Percentiles rank a stretch among this genome's conserved stretches.
phyloP scores from a whole-genome alignment of 2,888 invertebrate species.

The Diaphora mendica region DNA sequence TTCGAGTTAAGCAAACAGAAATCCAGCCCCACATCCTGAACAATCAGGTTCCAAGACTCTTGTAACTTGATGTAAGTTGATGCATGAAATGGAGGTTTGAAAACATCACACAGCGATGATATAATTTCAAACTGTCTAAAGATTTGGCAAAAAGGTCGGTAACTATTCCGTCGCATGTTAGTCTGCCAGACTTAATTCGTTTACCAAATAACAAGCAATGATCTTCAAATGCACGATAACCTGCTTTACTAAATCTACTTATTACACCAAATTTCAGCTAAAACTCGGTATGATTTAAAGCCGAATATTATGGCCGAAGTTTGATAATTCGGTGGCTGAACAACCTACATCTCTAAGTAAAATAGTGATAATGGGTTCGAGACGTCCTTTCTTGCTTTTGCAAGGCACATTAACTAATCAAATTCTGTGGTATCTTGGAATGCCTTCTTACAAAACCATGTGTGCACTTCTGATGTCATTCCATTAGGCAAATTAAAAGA shows the following conservation, averaged over 20 bases:
- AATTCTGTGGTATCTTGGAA: constrained; percentile 17
- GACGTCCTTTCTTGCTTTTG: constrained; percentile 16
- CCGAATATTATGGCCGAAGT: not conserved
- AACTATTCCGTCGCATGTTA: not conserved
- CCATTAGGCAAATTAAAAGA: constrained; percentile 16
- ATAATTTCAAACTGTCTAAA: not conserved
- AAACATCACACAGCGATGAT: not conserved
- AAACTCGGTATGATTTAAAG: not conserved
- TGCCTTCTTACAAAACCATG: constrained; percentile 10
- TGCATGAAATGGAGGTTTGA: too few species aligned
- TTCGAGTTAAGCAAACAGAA: not conserved
- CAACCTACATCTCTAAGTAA: constrained; percentile 8
- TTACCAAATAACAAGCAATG: too few species aligned
- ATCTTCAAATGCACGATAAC: not conserved
- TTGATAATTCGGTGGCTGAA: not conserved
- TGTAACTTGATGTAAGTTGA: too few species aligned
- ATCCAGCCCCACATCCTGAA: not conserved
- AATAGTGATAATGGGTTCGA: constrained; percentile 27
- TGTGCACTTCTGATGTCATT: not conserved
- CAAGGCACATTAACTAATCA: constrained; percentile 44
- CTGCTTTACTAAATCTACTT: not conserved
- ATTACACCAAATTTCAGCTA: not conserved
- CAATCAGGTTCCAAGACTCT: too few species aligned
- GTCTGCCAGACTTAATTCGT: not conserved
- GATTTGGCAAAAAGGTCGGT: not conserved